phyloP scores from a whole-genome alignment of 2,888 invertebrate species.

The Sphaerophoria taeniata region DNA sequence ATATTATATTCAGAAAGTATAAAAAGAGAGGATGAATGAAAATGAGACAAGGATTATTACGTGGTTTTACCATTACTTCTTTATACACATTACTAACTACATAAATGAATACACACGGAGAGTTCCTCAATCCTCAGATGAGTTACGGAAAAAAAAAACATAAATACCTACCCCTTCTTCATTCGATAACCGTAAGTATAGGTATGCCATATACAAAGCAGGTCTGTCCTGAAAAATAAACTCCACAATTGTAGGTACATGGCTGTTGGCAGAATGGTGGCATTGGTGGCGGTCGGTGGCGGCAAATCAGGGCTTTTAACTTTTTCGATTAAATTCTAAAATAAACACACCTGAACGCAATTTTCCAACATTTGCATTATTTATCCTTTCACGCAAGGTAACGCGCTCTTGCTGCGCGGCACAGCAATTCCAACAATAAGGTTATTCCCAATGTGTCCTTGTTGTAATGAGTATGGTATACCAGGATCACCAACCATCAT shows the following conservation, averaged over 20 bases:
- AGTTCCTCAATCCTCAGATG: no score
- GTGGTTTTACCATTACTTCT: conserved; percentile 23
- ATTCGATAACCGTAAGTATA: no score
- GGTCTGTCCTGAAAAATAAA: conserved; percentile 30
- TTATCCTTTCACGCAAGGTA: conserved; percentile 59
- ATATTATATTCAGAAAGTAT: not conserved
- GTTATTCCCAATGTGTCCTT: conserved; percentile 28
- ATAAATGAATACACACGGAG: not conserved
- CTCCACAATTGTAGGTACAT: no score
- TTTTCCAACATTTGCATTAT: conserved; percentile 67
- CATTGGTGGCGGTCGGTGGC: not conserved
- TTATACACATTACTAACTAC: not conserved
- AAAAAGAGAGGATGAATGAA: not conserved
- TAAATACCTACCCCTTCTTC: conserved; percentile 2
- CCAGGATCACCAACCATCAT: conserved; percentile 19
- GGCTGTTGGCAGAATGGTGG: not conserved
- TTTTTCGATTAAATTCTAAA: conserved; percentile 74
- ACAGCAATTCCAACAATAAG: no score
- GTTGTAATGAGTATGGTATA: conserved; percentile 20
- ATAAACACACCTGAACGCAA: conserved; percentile 74
- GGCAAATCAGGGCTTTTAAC: conserved; percentile 66
- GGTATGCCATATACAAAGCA: no score
- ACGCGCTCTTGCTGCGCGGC: conserved; percentile 14
- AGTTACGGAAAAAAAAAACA: not conserved
- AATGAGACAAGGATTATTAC: conserved; percentile 21